A percentile compares a stretch with the other conserved stretches of the same genome.
phyloP scores from a whole-genome alignment of 2,797 vertebrate species.

The Cercopithecus diana region DNA sequence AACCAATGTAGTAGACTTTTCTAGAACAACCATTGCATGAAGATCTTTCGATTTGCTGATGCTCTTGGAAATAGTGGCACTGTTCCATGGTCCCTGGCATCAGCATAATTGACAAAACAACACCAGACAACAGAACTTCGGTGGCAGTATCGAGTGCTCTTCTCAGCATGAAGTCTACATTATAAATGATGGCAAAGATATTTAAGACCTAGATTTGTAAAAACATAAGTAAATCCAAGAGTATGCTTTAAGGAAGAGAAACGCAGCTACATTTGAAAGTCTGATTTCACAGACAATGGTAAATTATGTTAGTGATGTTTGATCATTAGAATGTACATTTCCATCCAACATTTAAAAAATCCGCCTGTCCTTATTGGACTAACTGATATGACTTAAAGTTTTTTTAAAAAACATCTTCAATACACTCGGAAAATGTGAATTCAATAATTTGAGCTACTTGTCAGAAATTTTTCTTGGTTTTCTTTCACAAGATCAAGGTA shows the following conservation, averaged over 20 bases:
- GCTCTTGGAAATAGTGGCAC: neutral
- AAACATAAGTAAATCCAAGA: conserved; percentile 39
- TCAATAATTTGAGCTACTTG: neutral
- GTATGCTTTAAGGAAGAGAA: neutral
- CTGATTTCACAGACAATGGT: neutral
- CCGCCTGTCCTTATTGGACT: neutral
- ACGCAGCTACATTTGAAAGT: neutral
- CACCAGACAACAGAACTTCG: neutral
- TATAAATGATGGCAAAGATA: conserved; percentile 31
- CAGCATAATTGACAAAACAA: conserved; percentile 51
- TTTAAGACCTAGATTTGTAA: conserved; percentile 40
- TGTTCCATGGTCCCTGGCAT: neutral
- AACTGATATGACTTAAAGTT: neutral
- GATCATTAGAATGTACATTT: neutral
- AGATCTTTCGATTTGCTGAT: neutral
- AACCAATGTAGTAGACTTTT: neutral
- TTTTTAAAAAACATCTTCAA: neutral
- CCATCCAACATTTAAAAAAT: neutral
- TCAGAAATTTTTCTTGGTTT: neutral
- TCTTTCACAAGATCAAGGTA: neutral
- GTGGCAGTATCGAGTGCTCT: neutral
- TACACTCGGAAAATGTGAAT: neutral
- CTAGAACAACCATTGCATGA: neutral
- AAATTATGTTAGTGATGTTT: neutral
- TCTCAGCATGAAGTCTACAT: neutral